A percentile compares a stretch with the other conserved stretches of the same genome.
These are phyloP conservation scores for Pseudomyrmex concolor DNA, from an alignment of 1,140 invertebrate genomes.

Conservation along the genomic window DNA sequence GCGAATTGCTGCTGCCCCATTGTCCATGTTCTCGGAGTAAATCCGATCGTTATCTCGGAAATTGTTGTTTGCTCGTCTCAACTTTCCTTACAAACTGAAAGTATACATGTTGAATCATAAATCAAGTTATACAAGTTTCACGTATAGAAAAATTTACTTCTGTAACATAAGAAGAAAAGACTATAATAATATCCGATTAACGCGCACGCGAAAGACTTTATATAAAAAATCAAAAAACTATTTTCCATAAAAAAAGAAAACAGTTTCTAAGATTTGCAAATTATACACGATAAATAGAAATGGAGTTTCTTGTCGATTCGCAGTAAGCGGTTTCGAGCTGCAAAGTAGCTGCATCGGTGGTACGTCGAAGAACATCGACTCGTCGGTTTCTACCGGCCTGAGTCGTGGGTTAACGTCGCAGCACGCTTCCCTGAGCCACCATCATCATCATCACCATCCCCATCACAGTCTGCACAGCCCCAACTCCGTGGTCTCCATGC, in stretches of 20 bases:
- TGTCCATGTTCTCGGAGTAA: constrained; percentile 67
- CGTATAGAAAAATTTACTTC: no score
- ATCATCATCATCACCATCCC: constrained; percentile 68
- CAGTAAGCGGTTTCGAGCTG: constrained; percentile 79
- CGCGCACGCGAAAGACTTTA: no score
- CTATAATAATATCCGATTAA: no score
- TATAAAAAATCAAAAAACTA: no score
- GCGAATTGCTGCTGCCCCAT: constrained; percentile 20
- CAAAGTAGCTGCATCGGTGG: constrained; percentile 73
- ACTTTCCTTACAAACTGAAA: neutral
- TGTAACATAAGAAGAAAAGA: no score
- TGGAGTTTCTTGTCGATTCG: constrained; percentile 41
- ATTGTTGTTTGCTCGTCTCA: neutral
- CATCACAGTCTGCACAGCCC: constrained; percentile 72
- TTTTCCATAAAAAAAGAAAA: no score
- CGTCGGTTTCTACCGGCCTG: constrained; percentile 47
- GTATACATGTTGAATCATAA: neutral
- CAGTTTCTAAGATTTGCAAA: no score
- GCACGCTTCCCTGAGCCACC: constrained; percentile 59
- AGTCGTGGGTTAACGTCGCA: constrained; percentile 65
- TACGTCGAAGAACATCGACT: constrained; percentile 71
- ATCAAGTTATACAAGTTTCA: no score
- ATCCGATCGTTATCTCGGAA: constrained; percentile 25
- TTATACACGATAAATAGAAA: neutral
- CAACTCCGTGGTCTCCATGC: constrained; percentile 73